phyloP scores from a whole-genome alignment of 2,113 vertebrate genomes.

The Paralichthys olivaceus region DNA sequence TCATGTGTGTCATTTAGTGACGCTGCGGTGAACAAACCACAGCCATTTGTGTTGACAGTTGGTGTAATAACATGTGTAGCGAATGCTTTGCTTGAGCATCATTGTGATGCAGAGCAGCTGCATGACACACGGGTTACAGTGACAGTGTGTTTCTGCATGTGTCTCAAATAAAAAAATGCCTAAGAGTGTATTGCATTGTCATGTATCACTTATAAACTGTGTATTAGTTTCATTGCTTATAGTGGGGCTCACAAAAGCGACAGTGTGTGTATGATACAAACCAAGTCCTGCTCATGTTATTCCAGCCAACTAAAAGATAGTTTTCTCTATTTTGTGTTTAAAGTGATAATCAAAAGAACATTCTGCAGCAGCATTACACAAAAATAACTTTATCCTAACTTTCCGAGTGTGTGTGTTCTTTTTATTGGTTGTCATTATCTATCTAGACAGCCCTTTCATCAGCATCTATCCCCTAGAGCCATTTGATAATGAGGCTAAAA shows the following conservation, averaged over 20 bases:
- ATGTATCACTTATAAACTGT: neutral
- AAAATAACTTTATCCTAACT: slow-evolving; percentile 18
- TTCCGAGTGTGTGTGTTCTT: neutral
- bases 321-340: slow-evolving; percentile 33
- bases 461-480: slow-evolving; percentile 35
- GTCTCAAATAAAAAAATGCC: slow-evolving; percentile 20
- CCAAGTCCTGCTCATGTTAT: slow-evolving; percentile 26
- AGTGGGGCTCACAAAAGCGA: neutral
- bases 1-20: slow-evolving; percentile 1
- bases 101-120: slow-evolving; percentile 44
- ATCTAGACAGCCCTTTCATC: slow-evolving; percentile 47
- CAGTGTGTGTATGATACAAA: slow-evolving; percentile 26
- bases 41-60: slow-evolving; percentile 47
- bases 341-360: slow-evolving; percentile 48
- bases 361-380: slow-evolving; percentile 23
- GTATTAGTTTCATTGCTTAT: neutral
- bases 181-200: neutral
- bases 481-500: neutral
- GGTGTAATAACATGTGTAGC: slow-evolving; percentile 42
- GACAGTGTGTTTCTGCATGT: slow-evolving; percentile 8
- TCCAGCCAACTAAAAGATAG: slow-evolving; percentile 42
- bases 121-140: neutral
- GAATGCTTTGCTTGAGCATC: slow-evolving; percentile 34
- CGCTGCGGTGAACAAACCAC: slow-evolving; percentile 35
- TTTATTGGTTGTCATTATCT: slow-evolving; percentile 38